These are phyloP conservation scores for Tenthredo amoena DNA, from an alignment of 2,888 invertebrate species.

Conservation along the genomic window DNA sequence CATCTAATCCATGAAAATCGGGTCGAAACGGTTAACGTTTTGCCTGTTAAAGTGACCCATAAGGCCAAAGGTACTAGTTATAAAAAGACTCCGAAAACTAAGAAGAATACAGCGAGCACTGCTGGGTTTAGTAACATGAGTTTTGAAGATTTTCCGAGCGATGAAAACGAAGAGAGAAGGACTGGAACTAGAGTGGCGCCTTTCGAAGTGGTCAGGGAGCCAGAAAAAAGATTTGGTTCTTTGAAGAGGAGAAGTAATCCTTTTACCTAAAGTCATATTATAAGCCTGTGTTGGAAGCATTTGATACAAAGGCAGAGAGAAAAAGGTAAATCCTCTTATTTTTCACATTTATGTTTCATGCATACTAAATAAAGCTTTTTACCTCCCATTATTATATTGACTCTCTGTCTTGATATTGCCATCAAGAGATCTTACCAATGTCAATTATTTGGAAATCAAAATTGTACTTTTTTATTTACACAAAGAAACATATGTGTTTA, in stretches of 20 bases:
- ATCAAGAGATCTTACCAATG: neutral
- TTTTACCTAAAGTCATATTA: constrained; percentile 73
- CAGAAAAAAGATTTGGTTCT: constrained; percentile 77
- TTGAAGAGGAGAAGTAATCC: constrained; percentile 78
- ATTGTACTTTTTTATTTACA: neutral
- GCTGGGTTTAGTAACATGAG: constrained; percentile 88
- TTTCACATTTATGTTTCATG: constrained; percentile 14
- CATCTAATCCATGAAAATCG: constrained; percentile 79
- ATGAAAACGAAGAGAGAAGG: constrained; percentile 79
- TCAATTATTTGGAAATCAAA: constrained; percentile 34
- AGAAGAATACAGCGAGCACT: constrained; percentile 65
- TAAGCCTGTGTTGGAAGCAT: neutral
- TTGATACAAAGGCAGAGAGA: neutral
- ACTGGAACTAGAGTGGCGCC: constrained; percentile 79
- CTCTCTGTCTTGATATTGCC: neutral
- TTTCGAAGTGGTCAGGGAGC: constrained; percentile 82
- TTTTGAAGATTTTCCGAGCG: constrained; percentile 87
- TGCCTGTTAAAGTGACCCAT: constrained; percentile 67
- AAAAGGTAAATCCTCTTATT: constrained; percentile 31
- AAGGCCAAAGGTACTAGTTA: constrained; percentile 69
- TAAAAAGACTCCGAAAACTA: constrained; percentile 68
- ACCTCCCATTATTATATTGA: neutral
- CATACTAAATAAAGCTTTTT: neutral
- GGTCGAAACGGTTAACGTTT: constrained; percentile 72
- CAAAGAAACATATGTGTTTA: neutral